Evolutionary conservation across 2,888 invertebrate species (phyloP), one percentile per base, ranked within the genome.

Genomic region (Athetis lepigone): DNA sequence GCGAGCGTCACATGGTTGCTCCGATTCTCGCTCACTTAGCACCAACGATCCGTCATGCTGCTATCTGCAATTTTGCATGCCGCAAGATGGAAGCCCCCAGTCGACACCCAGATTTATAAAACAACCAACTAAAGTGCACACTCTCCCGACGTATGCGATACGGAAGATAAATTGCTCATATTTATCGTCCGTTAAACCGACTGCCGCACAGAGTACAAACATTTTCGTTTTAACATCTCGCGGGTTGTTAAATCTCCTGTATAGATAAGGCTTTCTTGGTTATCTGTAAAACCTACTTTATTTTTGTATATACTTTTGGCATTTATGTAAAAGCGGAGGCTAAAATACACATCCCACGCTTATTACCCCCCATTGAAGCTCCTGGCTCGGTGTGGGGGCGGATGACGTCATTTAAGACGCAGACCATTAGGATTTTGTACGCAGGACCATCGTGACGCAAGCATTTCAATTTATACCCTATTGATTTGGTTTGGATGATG

Each of bases 21-120:
- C 75, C 68, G 71, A 57, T 76, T 81, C 73, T 69, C 72, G 69
- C 71, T 73, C 75, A 70, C 74, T 79, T 73, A 71, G 71, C 71
- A 59, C 65, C 66, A 71, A 75, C 64, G 70, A 88, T 88, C 84
- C 78, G 82, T 85, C 85, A 84, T 84, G 81, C 80, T 76, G 83
- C 84, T 85, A 88, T 89, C 86, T 85, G 79, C 87, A 85, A 89
- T 88, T 89, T 85, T 84, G 82, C 87, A 90, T 80, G 87, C 84
- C 73, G 79, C 80, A 76, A 80, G 82, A 83, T 79, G 82, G 80
- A 72, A 77, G 69, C 76, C 47, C 61, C 61, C 66, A 54, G 57
- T 63, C 59, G 60, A 68, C 54, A 69, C 49, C 46, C 46, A 54
- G 62, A 75, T 75, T 74, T 71, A 76, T 77, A 75, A 76, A 70